phyloP scores from a whole-genome alignment of 2,797 vertebrate species.

The Chelon labrosus region DNA sequence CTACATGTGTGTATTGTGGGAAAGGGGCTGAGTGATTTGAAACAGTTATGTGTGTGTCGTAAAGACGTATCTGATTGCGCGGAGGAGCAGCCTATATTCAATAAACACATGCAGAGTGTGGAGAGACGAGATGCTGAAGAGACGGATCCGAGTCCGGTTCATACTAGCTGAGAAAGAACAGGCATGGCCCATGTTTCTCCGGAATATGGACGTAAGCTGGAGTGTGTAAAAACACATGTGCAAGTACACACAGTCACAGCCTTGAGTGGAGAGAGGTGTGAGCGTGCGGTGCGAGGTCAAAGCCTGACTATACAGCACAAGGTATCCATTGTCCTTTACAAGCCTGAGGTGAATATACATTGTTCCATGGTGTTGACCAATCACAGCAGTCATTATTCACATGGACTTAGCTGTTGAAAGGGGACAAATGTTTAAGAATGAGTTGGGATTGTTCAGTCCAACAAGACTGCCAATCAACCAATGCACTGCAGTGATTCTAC shows the following conservation, averaged over 20 bases:
- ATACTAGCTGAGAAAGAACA: slow-evolving; percentile 5
- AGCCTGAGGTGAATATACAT: slow-evolving; percentile 48
- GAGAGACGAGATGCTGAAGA: slow-evolving; percentile 10
- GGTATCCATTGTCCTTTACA: slow-evolving; percentile 54
- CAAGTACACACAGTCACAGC: slow-evolving; percentile 12
- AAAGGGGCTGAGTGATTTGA: slow-evolving; percentile 34
- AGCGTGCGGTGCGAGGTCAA: slow-evolving; percentile 26
- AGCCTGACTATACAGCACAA: slow-evolving; percentile 47
- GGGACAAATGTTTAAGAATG: slow-evolving; percentile 40
- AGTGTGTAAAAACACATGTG: slow-evolving; percentile 29
- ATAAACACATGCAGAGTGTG: slow-evolving; percentile 20
- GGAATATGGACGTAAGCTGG: slow-evolving; percentile 11
- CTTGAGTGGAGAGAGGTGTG: slow-evolving; percentile 31
- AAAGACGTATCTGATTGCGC: slow-evolving; percentile 23
- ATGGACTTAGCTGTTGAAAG: slow-evolving; percentile 40
- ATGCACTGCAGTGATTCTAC: neutral
- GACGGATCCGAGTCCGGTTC: slow-evolving; percentile 1
- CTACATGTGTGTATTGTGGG: slow-evolving; percentile 40
- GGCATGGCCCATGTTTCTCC: slow-evolving; percentile 9
- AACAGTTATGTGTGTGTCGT: slow-evolving; percentile 20
- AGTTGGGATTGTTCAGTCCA: slow-evolving; percentile 37
- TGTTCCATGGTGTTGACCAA: slow-evolving; percentile 39
- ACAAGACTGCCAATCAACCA: slow-evolving; percentile 24
- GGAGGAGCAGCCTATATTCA: slow-evolving; percentile 7
- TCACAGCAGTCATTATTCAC: slow-evolving; percentile 48